A percentile compares a stretch with the other conserved stretches of the same genome.
These are phyloP conservation scores for Limnephilus lunatus DNA, from an alignment of 2,888 invertebrate species.

Conservation along the genomic window DNA sequence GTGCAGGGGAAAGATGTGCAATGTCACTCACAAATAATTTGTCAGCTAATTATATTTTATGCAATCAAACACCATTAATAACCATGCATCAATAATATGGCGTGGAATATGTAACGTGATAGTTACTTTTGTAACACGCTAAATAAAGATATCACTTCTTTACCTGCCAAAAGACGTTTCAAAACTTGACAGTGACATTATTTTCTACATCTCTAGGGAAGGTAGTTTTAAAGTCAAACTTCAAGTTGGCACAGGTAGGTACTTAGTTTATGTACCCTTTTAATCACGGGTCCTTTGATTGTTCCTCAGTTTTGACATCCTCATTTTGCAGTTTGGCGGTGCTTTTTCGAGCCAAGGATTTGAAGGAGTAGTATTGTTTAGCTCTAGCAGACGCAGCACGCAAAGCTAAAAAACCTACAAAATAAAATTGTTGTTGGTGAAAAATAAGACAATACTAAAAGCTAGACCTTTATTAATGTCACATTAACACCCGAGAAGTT, in stretches of 20 bases:
- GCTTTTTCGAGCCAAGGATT: conserved; percentile 40
- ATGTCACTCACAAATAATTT: background rate
- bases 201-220: background rate
- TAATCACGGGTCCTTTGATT: background rate
- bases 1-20: background rate
- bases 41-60: background rate
- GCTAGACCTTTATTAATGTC: background rate
- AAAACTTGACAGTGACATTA: background rate
- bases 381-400: conserved; percentile 81
- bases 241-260: background rate
- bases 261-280: background rate
- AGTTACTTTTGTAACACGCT: background rate
- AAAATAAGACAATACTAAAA: background rate
- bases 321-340: background rate
- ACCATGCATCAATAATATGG: background rate
- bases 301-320: background rate
- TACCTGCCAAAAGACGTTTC: background rate
- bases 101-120: background rate
- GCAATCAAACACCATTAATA: background rate
- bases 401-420: conserved; percentile 80
- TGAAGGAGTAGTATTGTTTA: conserved; percentile 72
- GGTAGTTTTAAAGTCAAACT: background rate
- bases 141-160: background rate
- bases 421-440: conserved; percentile 69
- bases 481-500: background rate